These are phyloP conservation scores for Boloria euphrosyne DNA, from an alignment of 2,888 invertebrate species.

Conservation along the genomic window DNA sequence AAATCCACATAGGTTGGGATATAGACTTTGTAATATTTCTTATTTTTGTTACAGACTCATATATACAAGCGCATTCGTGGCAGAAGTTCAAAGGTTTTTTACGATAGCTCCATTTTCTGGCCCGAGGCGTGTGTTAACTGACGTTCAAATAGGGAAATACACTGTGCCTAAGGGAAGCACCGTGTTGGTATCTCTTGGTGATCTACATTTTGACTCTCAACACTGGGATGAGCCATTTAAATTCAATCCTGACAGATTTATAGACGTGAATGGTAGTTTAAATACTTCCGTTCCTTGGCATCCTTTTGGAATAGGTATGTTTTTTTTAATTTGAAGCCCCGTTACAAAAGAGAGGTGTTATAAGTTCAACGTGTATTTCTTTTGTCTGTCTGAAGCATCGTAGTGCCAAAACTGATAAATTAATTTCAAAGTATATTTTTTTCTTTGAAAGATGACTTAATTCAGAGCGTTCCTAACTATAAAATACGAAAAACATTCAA, in stretches of 20 bases:
- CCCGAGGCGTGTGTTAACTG: constrained; percentile 65
- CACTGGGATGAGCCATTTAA: constrained; percentile 79
- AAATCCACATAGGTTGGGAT: too few relatives aligned
- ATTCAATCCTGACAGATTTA: constrained; percentile 84
- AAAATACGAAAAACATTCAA: too few relatives aligned
- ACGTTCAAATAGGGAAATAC: constrained; percentile 62
- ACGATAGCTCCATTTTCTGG: constrained; percentile 79
- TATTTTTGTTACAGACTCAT: constrained; percentile 60
- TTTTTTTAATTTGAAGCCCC: background rate
- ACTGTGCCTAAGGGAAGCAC: constrained; percentile 74
- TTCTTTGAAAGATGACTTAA: too few relatives aligned
- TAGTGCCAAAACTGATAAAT: too few relatives aligned
- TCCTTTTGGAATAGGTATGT: constrained; percentile 85
- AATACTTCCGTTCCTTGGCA: constrained; percentile 78
- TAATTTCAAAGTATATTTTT: too few relatives aligned
- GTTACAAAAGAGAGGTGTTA: too few relatives aligned
- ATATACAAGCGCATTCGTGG: constrained; percentile 78
- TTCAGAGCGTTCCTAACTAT: too few relatives aligned
- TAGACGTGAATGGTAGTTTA: constrained; percentile 73
- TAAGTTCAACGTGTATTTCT: too few relatives aligned
- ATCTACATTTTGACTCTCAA: constrained; percentile 76
- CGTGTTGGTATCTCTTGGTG: constrained; percentile 74
- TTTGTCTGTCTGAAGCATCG: too few relatives aligned
- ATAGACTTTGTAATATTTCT: background rate
- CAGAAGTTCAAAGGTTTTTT: constrained; percentile 79